phyloP scores from a whole-genome alignment of 2,797 vertebrate species.

The Notoglanidium macrostoma region DNA sequence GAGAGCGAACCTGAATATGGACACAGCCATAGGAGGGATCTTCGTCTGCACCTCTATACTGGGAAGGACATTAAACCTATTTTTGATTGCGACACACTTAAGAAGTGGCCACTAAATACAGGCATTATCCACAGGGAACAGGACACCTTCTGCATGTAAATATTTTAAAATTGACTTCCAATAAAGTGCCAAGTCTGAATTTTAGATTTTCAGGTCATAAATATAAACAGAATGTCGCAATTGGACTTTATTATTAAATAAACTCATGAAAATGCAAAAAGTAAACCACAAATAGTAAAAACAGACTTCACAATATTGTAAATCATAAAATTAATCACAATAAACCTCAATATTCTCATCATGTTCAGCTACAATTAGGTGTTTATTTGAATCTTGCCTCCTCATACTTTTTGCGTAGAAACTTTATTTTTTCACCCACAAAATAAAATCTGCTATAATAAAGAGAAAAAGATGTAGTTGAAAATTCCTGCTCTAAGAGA shows the following conservation, averaged over 20 bases:
- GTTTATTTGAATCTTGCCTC: neutral
- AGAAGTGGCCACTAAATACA: slow-evolving; percentile 41
- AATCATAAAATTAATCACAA: no score
- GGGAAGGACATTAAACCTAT: slow-evolving; percentile 60
- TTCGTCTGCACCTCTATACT: slow-evolving; percentile 53
- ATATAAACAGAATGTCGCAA: neutral
- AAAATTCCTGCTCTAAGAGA: neutral
- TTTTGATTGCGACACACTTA: slow-evolving; percentile 57
- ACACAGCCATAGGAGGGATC: slow-evolving; percentile 50
- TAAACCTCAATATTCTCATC: neutral
- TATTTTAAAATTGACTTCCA: neutral
- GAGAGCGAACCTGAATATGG: slow-evolving; percentile 52
- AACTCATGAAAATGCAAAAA: neutral
- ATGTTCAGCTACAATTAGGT: neutral
- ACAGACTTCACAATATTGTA: no score
- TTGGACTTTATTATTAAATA: neutral
- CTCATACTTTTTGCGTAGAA: neutral
- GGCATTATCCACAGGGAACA: neutral
- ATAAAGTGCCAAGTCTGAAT: neutral
- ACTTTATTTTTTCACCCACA: neutral
- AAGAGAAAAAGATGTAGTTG: neutral
- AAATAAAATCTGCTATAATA: neutral
- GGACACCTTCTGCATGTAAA: neutral
- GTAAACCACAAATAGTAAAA: neutral
- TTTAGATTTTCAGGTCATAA: neutral